Percentiles rank a stretch among this genome's conserved stretches.
phyloP scores from a whole-genome alignment of 2,113 vertebrate genomes.

The Psilopsiagon aurifrons region DNA sequence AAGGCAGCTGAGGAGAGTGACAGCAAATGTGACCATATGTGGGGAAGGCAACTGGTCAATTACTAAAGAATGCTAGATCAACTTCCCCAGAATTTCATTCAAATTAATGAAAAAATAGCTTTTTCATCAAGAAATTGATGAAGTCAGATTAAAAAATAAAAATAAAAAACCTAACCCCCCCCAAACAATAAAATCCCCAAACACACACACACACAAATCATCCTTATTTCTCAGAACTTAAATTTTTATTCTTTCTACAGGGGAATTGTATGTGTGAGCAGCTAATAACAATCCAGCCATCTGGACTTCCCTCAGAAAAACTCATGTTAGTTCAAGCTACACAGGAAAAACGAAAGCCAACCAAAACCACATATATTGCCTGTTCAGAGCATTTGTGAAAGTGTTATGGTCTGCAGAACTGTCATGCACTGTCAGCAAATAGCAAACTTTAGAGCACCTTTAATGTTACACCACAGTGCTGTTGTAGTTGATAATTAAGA shows the following conservation, averaged over 20 bases:
- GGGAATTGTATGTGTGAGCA: neutral
- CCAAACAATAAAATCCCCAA: neutral
- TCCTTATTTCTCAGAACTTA: neutral
- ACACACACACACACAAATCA: neutral
- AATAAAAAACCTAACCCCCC: no score
- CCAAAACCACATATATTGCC: neutral
- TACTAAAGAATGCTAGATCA: neutral
- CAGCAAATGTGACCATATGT: neutral
- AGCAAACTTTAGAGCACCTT: slow-evolving; percentile 31
- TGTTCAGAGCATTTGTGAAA: slow-evolving; percentile 29
- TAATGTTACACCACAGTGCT: slow-evolving; percentile 61
- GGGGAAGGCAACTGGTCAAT: neutral
- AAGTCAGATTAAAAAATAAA: neutral
- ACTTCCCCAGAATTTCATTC: neutral
- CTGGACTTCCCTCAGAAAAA: slow-evolving; percentile 3
- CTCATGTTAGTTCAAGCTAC: neutral
- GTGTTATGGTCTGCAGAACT: slow-evolving; percentile 44
- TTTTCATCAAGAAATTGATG: neutral
- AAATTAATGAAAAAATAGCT: neutral
- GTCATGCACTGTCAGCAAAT: slow-evolving; percentile 41
- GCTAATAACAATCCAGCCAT: slow-evolving; percentile 6
- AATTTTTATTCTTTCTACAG: neutral
- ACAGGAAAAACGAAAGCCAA: neutral
- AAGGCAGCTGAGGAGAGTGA: neutral
- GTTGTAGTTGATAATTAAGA: slow-evolving; percentile 62